These are phyloP conservation scores for Anguilla marmorata DNA, from an alignment of 2,797 vertebrate species.

Conservation along the genomic window DNA sequence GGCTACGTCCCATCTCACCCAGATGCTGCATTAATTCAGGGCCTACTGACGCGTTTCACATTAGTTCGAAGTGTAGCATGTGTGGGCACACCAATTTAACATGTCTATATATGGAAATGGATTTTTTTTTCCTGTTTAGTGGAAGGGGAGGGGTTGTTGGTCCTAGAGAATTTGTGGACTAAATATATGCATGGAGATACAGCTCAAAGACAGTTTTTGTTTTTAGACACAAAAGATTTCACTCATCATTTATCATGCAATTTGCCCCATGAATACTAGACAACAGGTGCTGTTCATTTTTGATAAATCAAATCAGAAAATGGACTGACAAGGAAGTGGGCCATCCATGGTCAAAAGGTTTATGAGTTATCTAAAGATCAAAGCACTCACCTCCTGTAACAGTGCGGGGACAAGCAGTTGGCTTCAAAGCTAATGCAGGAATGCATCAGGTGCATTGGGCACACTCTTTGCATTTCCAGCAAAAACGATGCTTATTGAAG, in stretches of 20 bases:
- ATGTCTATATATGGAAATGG: neutral
- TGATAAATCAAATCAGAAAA: neutral
- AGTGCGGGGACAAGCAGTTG: neutral
- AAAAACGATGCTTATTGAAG: neutral
- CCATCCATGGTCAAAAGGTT: neutral
- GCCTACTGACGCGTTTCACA: neutral
- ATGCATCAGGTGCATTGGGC: neutral
- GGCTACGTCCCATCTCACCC: neutral
- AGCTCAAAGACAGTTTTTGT: neutral
- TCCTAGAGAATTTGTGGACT: neutral
- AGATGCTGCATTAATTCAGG: slow-evolving; percentile 8
- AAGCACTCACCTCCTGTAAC: neutral
- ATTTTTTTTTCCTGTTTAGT: neutral
- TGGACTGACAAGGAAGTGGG: neutral
- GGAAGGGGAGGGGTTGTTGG: neutral
- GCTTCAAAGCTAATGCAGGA: neutral
- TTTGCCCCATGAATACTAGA: neutral
- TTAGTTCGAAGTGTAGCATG: neutral
- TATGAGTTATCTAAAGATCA: neutral
- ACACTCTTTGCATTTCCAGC: neutral
- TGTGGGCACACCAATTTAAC: neutral
- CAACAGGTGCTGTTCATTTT: neutral
- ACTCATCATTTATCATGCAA: neutral
- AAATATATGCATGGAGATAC: neutral
- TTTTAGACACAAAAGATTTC: neutral